Base-by-base conservation (phyloP, 2,888 invertebrate genomes). In the Cephalotes varians region DNA sequence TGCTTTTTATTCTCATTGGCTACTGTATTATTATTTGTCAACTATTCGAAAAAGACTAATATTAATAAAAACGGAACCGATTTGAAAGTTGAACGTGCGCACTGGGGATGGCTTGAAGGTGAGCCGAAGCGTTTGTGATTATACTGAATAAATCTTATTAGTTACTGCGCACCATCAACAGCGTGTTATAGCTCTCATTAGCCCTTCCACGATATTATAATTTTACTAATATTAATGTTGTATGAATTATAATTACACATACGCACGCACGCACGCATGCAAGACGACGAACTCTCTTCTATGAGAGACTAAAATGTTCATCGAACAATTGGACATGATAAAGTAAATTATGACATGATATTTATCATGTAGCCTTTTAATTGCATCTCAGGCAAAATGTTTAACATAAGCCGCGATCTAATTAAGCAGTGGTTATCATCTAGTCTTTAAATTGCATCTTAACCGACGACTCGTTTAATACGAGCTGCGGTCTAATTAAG, bases 1-100 rank as follows among this genome's bases (percentile, higher is more conserved):
- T 37, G 25, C 62, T 34, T 74, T 47, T 73, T 73, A 58, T 58
- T 73, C 7, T 34, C 10, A 73, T 60, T 44, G 60, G 15, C 10
- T 44, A 31, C 31, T 40, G 15, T 12, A 25, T 1, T 47, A n/a
- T 60, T 44, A 15, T 60, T 60, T 60, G 73, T 18, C 60, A 40
- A 56, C 47, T 34, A 9, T 28, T 15, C 31, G 12, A 71, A 21
- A 9, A 51, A 51, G 44, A 44, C 21, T 15, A n/a, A 18, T 34
- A 44, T 58, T 73, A 31, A 73, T 54, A n/a, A n/a, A n/a, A n/a
- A n/a, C n/a, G n/a, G n/a, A n/a, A n/a, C n/a, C n/a, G n/a, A n/a
- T n/a, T n/a, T n/a, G n/a, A n/a, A n/a, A n/a, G n/a, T n/a, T n/a
- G n/a, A n/a, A n/a, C n/a, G n/a, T n/a, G n/a, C n/a, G n/a, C n/a